Evolutionary conservation across 2,113 vertebrate species (phyloP), one percentile per base, ranked within the genome.

Genomic region (Nematolebias whitei): DNA sequence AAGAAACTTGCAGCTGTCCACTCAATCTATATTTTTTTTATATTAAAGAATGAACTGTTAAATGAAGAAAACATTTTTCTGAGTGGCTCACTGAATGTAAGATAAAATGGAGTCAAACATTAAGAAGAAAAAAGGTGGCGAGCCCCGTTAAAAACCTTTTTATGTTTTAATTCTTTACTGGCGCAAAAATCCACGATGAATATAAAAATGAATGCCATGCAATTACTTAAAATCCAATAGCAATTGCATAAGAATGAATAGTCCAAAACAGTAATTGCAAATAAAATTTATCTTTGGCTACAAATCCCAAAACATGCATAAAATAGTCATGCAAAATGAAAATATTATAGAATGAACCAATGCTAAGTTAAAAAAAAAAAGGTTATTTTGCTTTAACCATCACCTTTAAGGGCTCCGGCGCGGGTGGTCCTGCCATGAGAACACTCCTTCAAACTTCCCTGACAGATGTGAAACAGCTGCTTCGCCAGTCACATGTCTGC

Each of bases 381-480:
- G 51, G 16, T 12, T 4, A 68, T 16, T 35, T 35, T 12, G 48
- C 2, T 67, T 52, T 2, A 40, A 56, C 63, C 48, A n/a, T 91
- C 79, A 91, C 89, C 90, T 90, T 91, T 60, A 87, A 1, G 1
- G 85, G 85, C 80, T 90, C 85, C 71, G 84, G 83, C 15, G 77
- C 12, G 38, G 72, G 32, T 1, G 74, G 83, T 74, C 78, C 89
- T n/a, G 89, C 88, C 89, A 90, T 90, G 63, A 74, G 48, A 79
- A 60, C 68, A 57, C 83, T 81, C 71, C 66, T 79, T 80, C 57
- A 74, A 91, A 90, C 85, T 86, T 87, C 82, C 74, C n/a, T 60
- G 58, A 75, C 63, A 70, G 74, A 56, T 70, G 55, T 12, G 38
- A 78, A 80, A 68, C 65, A 78, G 58, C 67, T 71, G 76, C 74